Evolutionary conservation across 1,140 invertebrate species (phyloP).

Genomic region (Euglossa dilemma): DNA sequence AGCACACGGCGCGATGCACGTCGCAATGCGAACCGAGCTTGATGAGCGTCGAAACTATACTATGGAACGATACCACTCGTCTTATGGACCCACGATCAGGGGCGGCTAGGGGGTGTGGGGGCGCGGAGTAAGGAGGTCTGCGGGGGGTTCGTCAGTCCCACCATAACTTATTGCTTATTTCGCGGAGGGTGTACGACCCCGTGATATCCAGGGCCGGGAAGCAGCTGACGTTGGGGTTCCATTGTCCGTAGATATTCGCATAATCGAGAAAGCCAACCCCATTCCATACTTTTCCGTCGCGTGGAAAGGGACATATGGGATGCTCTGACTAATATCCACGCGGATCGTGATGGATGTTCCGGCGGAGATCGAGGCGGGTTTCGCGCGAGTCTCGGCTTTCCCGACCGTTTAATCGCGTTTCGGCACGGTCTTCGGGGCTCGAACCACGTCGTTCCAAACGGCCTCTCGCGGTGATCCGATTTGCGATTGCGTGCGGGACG

Average conservation of each 20-base stretch:
- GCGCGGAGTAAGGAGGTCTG: conserved; percentile 25
- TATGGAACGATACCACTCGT: conserved; percentile 66
- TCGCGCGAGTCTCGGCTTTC: neutral
- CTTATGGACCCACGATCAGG: conserved; percentile 57
- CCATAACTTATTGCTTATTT: conserved; percentile 82
- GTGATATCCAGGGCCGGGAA: conserved; percentile 61
- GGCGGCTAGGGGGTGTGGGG: conserved; percentile 29
- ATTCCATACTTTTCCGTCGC: conserved; percentile 43
- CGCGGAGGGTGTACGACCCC: conserved; percentile 69
- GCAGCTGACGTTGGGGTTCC: conserved; percentile 79
- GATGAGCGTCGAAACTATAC: conserved; percentile 68
- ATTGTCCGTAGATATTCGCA: conserved; percentile 80
- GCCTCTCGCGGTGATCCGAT: neutral
- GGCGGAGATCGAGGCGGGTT: too few species aligned
- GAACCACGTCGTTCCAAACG: too few species aligned
- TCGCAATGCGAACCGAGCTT: conserved; percentile 69
- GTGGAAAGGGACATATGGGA: conserved; percentile 65
- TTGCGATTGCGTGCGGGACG: neutral
- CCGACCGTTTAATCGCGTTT: neutral
- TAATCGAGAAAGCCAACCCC: conserved; percentile 74
- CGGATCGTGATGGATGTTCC: conserved; percentile 58
- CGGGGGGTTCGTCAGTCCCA: conserved; percentile 72
- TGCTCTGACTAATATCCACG: conserved; percentile 36
- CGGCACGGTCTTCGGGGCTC: neutral
- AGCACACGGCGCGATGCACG: conserved; percentile 64